Percentiles rank a stretch among this genome's conserved stretches.
Evolutionary conservation across 92 coral and sea anemone genomes (phyloP).

Genomic region (Actinostola sp.): DNA sequence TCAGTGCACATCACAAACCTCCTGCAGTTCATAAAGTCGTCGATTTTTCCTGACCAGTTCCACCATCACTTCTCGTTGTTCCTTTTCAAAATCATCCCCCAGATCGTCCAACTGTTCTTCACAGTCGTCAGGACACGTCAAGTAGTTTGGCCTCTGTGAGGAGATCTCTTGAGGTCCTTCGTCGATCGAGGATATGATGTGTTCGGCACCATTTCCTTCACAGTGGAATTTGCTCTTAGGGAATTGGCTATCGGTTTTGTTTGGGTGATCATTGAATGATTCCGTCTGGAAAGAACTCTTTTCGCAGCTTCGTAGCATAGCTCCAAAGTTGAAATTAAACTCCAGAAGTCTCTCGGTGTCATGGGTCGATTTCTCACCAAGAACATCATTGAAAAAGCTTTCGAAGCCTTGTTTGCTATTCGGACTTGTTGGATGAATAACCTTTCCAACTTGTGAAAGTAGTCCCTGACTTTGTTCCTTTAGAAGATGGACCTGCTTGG

Average conservation of each 20-base stretch:
- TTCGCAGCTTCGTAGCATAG: constrained; percentile 15
- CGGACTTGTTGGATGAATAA: neutral
- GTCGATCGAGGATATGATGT: neutral
- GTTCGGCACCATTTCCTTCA: neutral
- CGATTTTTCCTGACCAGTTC: constrained; percentile 71
- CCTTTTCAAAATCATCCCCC: neutral
- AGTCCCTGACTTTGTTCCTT: constrained; percentile 19
- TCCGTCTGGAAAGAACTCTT: constrained; percentile 14
- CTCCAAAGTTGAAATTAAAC: constrained; percentile 19
- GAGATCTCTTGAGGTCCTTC: neutral
- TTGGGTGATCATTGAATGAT: neutral
- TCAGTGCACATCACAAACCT: constrained; percentile 72
- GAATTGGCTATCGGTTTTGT: neutral
- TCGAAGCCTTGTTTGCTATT: neutral
- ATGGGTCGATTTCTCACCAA: constrained; percentile 4
- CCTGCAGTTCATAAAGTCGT: constrained; percentile 60
- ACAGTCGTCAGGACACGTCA: neutral
- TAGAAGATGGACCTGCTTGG: constrained; percentile 4
- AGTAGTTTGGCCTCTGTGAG: neutral
- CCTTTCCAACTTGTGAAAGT: neutral
- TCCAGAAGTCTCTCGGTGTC: constrained; percentile 19
- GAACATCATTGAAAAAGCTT: neutral
- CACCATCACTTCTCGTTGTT: constrained; percentile 31
- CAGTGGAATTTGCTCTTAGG: neutral
- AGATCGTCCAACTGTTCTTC: neutral